These are phyloP conservation scores for Morinoia aosen DNA, from an alignment of 2,888 invertebrate genomes.

Conservation along the genomic window DNA sequence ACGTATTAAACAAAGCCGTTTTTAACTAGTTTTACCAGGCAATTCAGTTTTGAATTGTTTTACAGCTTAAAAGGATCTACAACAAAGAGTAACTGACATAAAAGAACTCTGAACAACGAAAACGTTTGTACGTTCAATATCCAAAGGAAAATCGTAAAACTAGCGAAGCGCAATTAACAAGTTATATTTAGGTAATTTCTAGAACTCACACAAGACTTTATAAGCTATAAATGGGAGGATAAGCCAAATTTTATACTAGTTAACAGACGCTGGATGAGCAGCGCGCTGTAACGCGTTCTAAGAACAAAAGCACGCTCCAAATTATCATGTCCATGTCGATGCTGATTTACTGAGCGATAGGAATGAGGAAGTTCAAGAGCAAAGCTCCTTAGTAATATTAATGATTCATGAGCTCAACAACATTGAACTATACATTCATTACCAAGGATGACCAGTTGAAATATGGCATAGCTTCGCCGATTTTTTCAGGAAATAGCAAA, in stretches of 20 bases:
- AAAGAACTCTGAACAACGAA: too few relatives aligned
- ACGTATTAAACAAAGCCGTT: too few relatives aligned
- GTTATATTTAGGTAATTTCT: too few relatives aligned
- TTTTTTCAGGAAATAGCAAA: background rate
- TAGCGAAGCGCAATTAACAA: too few relatives aligned
- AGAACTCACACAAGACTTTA: background rate
- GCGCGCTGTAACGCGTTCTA: background rate
- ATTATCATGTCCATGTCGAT: background rate
- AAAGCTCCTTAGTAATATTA: background rate
- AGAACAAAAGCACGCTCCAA: background rate
- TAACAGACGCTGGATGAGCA: too few relatives aligned
- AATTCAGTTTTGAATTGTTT: too few relatives aligned
- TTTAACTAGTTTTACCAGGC: too few relatives aligned
- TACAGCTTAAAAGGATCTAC: too few relatives aligned
- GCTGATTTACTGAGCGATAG: background rate
- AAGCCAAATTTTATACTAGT: background rate
- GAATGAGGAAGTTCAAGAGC: background rate
- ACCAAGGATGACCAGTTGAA: background rate
- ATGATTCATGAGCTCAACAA: background rate
- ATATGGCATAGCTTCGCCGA: background rate
- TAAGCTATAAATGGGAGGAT: background rate
- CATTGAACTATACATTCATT: background rate
- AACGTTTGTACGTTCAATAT: too few relatives aligned
- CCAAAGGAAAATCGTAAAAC: too few relatives aligned
- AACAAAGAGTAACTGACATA: too few relatives aligned